Base-by-base conservation (phyloP, 2,797 vertebrate genomes). In the Karalla daura region DNA sequence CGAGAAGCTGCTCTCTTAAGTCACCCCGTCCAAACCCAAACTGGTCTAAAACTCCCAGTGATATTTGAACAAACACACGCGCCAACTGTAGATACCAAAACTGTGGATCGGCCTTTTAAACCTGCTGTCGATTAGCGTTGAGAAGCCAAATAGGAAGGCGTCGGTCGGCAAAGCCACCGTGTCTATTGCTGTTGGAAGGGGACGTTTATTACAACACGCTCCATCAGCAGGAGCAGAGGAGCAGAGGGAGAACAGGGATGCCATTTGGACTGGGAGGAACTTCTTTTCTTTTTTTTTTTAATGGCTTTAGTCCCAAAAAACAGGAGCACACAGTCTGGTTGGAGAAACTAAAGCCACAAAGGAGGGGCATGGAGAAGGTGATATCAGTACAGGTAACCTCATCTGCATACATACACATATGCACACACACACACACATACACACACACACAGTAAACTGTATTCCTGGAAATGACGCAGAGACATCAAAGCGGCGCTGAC, bases 401-500 rank as follows among this genome's bases (percentile, higher is more conserved):
- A 50, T 52, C 14, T 54, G 35, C 56, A 67, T 21, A 46, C 66
- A 53, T 25, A 53, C 2, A n/a, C 25, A 55, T 3, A 41, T 20
- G 7, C 21, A 8, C 11, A 21, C 24, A 12, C 10, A 30, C 35
- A 15, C 14, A 30, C 24, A 25, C 21, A 10, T 7, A 5, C 23
- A 24, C 7, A 10, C 7, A 27, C 35, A n/a, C 15, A 24, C 28
- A 64, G 30, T 33, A 11, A 35, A 14, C 15, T 1, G 8, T 27
- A 33, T 53, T 73, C 51, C 21, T 47, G 20, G 36, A 76, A 64
- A 49, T 60, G 35, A 59, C 27, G 39, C 36, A 23, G 21, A 45
- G n/a, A 50, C 65, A 74, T 76, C 69, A 85, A 76, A 78, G 70
- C n/a, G 5, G 27, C 37, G 1, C 43, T 80, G 85, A 84, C 78